A percentile compares a stretch with the other conserved stretches of the same genome.
Conservation (phyloP, 2,113 vertebrate species). For the Narcine bancroftii region DNA sequence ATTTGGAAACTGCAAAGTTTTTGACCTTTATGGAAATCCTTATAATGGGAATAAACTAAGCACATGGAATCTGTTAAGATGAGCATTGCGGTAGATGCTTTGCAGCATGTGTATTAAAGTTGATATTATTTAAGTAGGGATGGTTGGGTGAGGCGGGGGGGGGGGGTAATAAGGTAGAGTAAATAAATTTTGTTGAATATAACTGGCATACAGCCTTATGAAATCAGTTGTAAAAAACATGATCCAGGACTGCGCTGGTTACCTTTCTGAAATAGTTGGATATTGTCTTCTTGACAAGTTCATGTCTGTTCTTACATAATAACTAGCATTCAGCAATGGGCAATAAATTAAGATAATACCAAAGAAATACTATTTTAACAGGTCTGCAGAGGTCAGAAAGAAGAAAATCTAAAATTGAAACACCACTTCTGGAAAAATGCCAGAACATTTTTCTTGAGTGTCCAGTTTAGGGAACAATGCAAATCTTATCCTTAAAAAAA, state of each 20-base stretch:
- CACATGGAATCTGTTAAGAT: background rate
- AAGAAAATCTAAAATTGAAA: conserved; percentile 12
- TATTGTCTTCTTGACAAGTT: background rate
- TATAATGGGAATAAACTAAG: background rate
- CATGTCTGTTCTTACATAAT: background rate
- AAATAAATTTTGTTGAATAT: too few relatives aligned
- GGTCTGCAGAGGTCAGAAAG: background rate
- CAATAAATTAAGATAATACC: background rate
- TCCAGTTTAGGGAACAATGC: background rate
- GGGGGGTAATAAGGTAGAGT: too few relatives aligned
- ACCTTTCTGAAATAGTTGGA: background rate
- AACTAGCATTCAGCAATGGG: background rate
- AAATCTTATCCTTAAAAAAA: background rate
- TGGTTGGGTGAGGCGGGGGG: too few relatives aligned
- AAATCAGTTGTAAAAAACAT: background rate
- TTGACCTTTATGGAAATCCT: background rate
- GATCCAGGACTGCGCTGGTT: background rate
- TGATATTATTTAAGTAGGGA: background rate
- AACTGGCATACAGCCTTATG: background rate
- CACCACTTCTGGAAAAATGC: background rate
- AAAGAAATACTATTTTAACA: background rate
- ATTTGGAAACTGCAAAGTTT: background rate
- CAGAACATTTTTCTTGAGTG: background rate
- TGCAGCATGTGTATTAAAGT: background rate
- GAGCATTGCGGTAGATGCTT: background rate